Evolutionary conservation across 1,140 invertebrate species (phyloP).

Genomic region (Metaphire vulgaris): DNA sequence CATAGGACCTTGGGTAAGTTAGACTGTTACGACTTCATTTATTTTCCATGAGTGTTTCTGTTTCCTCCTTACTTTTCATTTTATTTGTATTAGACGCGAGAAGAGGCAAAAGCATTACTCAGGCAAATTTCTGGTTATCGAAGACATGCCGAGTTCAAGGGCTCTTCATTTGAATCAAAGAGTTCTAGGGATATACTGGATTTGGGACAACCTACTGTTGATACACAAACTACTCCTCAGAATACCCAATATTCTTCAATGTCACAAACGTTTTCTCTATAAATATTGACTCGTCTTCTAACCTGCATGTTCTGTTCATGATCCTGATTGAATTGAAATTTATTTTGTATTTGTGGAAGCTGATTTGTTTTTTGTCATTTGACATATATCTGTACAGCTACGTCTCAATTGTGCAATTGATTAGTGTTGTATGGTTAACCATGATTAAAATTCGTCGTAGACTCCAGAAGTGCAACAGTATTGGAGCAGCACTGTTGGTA

Average conservation of each 20-base stretch:
- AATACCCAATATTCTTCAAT: neutral
- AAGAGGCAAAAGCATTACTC: constrained; percentile 79
- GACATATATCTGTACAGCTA: no score
- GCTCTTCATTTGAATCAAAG: neutral
- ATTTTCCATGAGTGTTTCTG: neutral
- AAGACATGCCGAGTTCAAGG: constrained; percentile 7
- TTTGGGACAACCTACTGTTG: neutral
- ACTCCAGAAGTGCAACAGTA: no score
- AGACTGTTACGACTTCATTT: neutral
- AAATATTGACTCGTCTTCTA: neutral
- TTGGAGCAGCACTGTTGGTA: no score
- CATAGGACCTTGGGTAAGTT: neutral
- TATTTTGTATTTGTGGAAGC: no score
- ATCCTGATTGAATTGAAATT: no score
- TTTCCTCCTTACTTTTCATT: constrained; percentile 10
- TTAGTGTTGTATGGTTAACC: no score
- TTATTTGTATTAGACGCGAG: constrained; percentile 66
- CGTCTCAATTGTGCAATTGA: no score
- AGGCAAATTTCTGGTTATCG: constrained; percentile 61
- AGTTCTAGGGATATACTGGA: neutral
- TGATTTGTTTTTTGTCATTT: no score
- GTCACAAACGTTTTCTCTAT: neutral
- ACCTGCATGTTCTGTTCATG: neutral
- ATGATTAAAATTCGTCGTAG: no score
- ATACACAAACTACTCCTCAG: neutral